Evolutionary conservation across 2,797 vertebrate genomes (phyloP).

Genomic region (Alectoris magna): DNA sequence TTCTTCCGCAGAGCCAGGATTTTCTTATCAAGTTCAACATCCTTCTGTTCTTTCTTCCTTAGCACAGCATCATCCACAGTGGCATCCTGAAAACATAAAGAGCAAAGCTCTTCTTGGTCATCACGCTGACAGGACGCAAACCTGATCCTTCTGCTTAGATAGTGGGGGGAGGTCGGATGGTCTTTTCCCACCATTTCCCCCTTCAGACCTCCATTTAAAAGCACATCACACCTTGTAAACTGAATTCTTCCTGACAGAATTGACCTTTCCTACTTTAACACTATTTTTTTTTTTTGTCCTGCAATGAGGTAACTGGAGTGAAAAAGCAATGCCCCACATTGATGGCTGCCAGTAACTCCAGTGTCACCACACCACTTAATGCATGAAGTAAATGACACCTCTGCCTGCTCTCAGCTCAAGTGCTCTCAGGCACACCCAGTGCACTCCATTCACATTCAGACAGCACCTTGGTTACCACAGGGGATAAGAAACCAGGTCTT

Average conservation of each 20-base stretch:
- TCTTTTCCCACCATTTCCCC: not conserved
- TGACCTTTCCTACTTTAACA: not conserved
- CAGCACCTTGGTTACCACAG: not conserved
- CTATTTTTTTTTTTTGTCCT: not conserved
- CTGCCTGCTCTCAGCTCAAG: not conserved
- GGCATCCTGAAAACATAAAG: conserved; percentile 71
- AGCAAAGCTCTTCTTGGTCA: conserved; percentile 9
- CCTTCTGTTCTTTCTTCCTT: conserved; percentile 89
- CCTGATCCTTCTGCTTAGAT: not conserved
- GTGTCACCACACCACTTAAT: not conserved
- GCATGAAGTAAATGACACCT: not conserved
- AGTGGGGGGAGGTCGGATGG: not conserved
- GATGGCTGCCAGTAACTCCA: not conserved
- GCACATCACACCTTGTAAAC: not conserved
- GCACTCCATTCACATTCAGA: not conserved
- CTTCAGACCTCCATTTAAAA: not conserved
- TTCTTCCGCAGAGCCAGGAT: conserved; percentile 94
- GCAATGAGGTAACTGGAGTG: not conserved
- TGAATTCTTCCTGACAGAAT: not conserved
- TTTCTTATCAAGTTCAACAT: conserved; percentile 93
- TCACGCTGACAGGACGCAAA: not conserved
- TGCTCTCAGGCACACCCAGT: not conserved
- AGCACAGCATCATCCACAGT: conserved; percentile 79
- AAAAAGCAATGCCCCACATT: not conserved
- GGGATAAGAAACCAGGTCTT: not conserved